Percentiles rank a stretch among this genome's conserved stretches.
Evolutionary conservation across 2,113 vertebrate species (phyloP).

Genomic region (Xyrauchen texanus): DNA sequence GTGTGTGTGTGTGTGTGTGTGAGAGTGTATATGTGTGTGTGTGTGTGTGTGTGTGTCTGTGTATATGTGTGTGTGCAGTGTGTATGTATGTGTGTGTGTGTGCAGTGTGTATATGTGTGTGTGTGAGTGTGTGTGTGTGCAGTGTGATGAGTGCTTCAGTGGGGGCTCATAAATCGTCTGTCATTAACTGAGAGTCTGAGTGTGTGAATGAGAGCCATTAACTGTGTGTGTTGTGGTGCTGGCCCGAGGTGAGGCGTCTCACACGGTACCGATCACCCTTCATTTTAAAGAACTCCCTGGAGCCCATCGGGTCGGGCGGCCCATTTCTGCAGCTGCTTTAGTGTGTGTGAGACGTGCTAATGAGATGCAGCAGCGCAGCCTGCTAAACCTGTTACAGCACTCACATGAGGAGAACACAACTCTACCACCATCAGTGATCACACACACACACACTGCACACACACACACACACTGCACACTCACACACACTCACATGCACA

Average conservation of each 20-base stretch:
- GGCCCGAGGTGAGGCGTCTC: slow-evolving; percentile 23
- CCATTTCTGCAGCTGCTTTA: slow-evolving; percentile 5
- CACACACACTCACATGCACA: too few relatives aligned
- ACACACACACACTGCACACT: too few relatives aligned
- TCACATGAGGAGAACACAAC: slow-evolving; percentile 74
- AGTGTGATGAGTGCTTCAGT: slow-evolving; percentile 6
- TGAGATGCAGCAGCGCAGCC: slow-evolving; percentile 78
- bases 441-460: neutral
- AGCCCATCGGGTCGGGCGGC: neutral
- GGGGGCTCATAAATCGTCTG: slow-evolving; percentile 29
- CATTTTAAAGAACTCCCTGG: slow-evolving; percentile 28
- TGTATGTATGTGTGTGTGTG: too few relatives aligned
- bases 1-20: too few relatives aligned
- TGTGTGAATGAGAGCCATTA: slow-evolving; percentile 30
- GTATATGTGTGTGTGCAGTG: too few relatives aligned
- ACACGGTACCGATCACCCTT: slow-evolving; percentile 36
- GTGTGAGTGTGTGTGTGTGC: too few relatives aligned
- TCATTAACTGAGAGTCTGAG: slow-evolving; percentile 9
- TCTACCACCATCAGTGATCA: slow-evolving; percentile 45
- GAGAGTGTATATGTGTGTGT: too few relatives aligned
- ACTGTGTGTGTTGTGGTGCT: neutral
- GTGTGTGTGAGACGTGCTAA: slow-evolving; percentile 72
- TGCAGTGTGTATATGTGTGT: too few relatives aligned
- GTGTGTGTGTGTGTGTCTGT: too few relatives aligned
- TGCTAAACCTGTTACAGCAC: slow-evolving; percentile 81